Conservation (phyloP, 2,113 vertebrate genomes). For the Cinclus cinclus region DNA sequence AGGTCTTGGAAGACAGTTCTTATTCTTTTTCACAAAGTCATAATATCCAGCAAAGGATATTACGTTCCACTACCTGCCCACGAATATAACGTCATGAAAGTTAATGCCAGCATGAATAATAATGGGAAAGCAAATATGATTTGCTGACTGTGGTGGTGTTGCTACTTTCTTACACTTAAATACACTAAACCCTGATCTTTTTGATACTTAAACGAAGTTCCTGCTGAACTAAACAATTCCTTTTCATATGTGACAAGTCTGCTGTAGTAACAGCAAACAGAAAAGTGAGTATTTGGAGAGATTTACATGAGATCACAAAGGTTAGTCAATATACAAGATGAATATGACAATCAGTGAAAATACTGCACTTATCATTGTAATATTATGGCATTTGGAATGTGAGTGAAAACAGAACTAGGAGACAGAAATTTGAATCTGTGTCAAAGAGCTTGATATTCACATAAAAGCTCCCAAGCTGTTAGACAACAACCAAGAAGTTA, state of each 20-base stretch:
- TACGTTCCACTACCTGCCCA: background rate
- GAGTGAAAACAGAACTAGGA: background rate
- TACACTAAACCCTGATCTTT: background rate
- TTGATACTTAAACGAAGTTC: background rate
- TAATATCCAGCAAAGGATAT: background rate
- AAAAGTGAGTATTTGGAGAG: background rate
- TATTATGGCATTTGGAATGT: background rate
- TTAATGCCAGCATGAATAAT: background rate
- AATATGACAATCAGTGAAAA: background rate
- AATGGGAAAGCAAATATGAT: background rate
- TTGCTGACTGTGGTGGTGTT: background rate
- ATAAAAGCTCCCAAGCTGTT: background rate
- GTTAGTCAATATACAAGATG: background rate
- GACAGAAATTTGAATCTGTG: background rate
- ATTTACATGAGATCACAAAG: background rate
- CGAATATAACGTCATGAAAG: background rate
- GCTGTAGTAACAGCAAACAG: background rate
- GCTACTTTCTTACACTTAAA: background rate
- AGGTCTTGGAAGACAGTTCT: background rate
- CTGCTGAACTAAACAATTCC: background rate
- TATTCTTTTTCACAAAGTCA: background rate
- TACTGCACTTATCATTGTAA: background rate
- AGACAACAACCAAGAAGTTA: background rate
- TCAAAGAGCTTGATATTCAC: background rate
- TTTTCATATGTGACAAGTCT: background rate